Conservation (phyloP, 2,888 invertebrate genomes). For the Sisyra terminalis region DNA sequence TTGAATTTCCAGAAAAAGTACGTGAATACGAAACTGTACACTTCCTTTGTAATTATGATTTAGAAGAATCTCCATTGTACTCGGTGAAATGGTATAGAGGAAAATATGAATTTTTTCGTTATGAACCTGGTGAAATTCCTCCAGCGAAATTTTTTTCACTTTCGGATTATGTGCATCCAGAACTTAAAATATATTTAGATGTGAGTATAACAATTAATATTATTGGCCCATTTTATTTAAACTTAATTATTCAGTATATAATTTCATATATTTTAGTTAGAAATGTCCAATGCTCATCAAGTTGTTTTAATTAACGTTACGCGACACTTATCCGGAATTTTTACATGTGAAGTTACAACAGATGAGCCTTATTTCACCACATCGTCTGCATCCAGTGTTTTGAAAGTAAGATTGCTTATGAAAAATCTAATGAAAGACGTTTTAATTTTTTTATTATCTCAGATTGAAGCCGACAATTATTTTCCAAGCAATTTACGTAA, state of each 20-base stretch:
- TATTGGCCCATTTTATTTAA: too few relatives aligned
- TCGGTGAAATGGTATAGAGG: constrained; percentile 1
- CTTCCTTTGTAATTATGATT: background rate
- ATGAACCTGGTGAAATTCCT: background rate
- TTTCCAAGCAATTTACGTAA: too few relatives aligned
- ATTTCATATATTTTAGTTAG: background rate
- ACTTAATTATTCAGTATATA: background rate
- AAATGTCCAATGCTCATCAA: background rate
- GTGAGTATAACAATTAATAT: background rate
- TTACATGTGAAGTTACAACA: constrained; percentile 1
- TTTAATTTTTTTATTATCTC: too few relatives aligned
- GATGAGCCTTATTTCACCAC: constrained; percentile 2
- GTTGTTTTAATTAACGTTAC: background rate
- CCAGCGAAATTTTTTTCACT: background rate
- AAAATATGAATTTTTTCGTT: background rate
- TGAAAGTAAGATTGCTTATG: too few relatives aligned
- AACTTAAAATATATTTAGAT: background rate
- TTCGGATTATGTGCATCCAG: background rate
- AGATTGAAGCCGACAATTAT: too few relatives aligned
- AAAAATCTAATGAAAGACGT: too few relatives aligned
- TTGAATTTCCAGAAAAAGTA: background rate
- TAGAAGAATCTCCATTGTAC: background rate
- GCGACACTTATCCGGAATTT: background rate
- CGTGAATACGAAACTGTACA: background rate
- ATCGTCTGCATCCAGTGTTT: background rate